Conservation (phyloP, 2,797 vertebrate species). For the Myotis findleyi region DNA sequence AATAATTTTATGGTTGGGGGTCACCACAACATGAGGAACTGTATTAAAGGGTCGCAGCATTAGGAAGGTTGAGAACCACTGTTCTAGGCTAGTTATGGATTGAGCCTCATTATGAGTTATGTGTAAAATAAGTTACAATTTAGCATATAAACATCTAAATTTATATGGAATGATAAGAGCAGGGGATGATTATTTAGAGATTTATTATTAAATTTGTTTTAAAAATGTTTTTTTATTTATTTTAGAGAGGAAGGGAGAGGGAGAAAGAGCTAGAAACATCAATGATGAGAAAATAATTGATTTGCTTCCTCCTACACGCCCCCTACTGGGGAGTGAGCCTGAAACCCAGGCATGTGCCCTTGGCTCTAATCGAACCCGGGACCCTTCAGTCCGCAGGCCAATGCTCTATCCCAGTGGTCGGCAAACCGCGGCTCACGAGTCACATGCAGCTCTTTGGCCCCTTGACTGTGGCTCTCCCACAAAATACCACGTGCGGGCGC, state of each 20-base stretch:
- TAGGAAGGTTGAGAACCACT: too few species aligned
- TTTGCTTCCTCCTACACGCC: neutral
- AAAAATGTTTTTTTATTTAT: neutral
- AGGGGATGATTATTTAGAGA: neutral
- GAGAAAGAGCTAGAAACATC: neutral
- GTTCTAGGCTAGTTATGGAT: slow-evolving; percentile 39
- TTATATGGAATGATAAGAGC: slow-evolving; percentile 9
- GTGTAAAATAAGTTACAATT: slow-evolving; percentile 34
- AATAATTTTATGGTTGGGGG: too few species aligned
- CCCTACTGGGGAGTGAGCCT: neutral
- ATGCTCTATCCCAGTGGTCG: neutral
- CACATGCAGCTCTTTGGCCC: too few species aligned
- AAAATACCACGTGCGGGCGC: too few species aligned
- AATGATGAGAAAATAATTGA: neutral
- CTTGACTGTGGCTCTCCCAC: too few species aligned
- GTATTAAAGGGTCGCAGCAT: too few species aligned
- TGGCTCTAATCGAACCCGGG: neutral
- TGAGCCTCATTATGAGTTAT: neutral
- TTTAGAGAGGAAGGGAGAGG: neutral
- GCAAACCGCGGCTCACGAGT: too few species aligned
- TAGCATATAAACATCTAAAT: slow-evolving; percentile 17
- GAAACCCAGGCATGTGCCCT: neutral
- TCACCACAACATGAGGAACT: too few species aligned
- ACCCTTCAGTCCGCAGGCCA: neutral
- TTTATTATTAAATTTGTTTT: neutral